Percentiles rank a stretch among this genome's conserved stretches.
Evolutionary conservation across 1,140 invertebrate species (phyloP).

Genomic region (Drosophila varians): DNA sequence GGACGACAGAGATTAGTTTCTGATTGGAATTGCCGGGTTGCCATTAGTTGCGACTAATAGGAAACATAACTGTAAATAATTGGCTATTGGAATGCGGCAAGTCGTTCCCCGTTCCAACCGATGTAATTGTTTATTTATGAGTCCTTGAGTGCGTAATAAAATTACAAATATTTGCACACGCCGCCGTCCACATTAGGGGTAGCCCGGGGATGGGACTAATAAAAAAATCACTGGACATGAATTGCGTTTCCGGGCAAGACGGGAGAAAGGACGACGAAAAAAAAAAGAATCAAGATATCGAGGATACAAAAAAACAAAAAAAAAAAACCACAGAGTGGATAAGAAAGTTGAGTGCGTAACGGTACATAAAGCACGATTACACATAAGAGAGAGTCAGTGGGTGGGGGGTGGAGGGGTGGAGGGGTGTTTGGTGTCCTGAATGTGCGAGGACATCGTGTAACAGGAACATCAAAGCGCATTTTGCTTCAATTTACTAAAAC

Average conservation of each 20-base stretch:
- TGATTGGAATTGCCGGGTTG: conserved; percentile 5
- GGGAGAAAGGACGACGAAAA: conserved; percentile 8
- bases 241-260: conserved; percentile 47
- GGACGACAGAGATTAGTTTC: background rate
- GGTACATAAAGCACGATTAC: conserved; percentile 83
- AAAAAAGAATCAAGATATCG: conserved; percentile 6
- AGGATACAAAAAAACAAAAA: too few species aligned
- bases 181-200: conserved; percentile 35
- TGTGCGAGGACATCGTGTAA: conserved; percentile 50
- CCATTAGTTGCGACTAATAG: conserved; percentile 60
- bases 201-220: conserved; percentile 25
- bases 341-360: conserved; percentile 73
- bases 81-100: conserved; percentile 61
- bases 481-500: conserved; percentile 82
- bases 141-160: conserved; percentile 80
- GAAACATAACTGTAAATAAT: conserved; percentile 78
- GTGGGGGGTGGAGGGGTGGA: background rate
- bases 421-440: background rate
- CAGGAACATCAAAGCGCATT: conserved; percentile 78
- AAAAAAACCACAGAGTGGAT: conserved; percentile 38
- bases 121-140: conserved; percentile 82
- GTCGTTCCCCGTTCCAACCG: conserved; percentile 11
- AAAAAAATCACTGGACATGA: conserved; percentile 75
- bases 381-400: conserved; percentile 13
- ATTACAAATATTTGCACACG: conserved; percentile 82